Evolutionary conservation across 2,888 invertebrate species (phyloP).

Genomic region (Drosophila flavopinicola): DNA sequence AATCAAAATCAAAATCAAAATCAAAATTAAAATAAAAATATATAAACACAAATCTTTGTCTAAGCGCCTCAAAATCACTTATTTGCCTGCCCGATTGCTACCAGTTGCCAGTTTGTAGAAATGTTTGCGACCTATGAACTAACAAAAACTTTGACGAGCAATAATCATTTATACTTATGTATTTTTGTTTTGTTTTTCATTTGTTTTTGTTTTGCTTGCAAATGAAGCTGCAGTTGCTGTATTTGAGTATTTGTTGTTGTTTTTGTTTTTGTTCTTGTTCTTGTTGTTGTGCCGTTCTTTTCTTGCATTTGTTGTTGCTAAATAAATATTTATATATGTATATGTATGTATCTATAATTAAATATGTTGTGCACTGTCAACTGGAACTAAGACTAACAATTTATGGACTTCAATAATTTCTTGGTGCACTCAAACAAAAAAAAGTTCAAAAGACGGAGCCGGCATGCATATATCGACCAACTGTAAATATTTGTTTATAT

Average conservation of each 20-base stretch:
- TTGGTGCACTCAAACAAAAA: conserved; percentile 63
- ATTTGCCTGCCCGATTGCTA: conserved; percentile 37
- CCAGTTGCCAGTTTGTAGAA: conserved; percentile 57
- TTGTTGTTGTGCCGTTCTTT: conserved; percentile 64
- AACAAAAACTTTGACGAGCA: conserved; percentile 70
- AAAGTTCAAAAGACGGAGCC: conserved; percentile 85
- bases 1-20: no score
- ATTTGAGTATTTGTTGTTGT: conserved; percentile 60
- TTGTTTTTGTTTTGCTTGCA: conserved; percentile 21
- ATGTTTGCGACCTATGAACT: conserved; percentile 69
- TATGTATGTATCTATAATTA: conserved; percentile 53
- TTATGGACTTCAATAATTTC: conserved; percentile 63
- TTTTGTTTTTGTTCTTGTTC: conserved; percentile 39
- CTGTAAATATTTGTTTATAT: conserved; percentile 84
- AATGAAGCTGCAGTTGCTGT: conserved; percentile 35
- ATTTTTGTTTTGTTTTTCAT: conserved; percentile 35
- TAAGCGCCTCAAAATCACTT: conserved; percentile 77
- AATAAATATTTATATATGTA: conserved; percentile 50
- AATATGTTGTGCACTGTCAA: conserved; percentile 54
- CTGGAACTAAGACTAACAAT: conserved; percentile 52
- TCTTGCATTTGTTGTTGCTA: conserved; percentile 54
- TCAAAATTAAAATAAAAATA: conserved; percentile 30
- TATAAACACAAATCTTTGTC: conserved; percentile 22
- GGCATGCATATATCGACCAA: conserved; percentile 85
- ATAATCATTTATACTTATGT: conserved; percentile 47